phyloP scores from a whole-genome alignment of 1,140 invertebrate genomes.

The Cataglyphis hispanica region DNA sequence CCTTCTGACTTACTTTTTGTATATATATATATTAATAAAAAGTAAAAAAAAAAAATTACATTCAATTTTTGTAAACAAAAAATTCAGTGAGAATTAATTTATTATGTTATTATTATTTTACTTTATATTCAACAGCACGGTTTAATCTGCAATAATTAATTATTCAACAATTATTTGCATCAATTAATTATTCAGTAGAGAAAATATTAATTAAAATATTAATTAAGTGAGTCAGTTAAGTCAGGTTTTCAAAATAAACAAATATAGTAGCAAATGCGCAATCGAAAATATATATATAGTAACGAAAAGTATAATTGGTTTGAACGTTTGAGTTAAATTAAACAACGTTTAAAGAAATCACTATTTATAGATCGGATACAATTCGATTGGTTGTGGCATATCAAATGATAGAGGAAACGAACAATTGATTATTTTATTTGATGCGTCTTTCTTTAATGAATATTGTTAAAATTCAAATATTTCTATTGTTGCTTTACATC shows the following conservation, averaged over 20 bases:
- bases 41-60: too few species aligned
- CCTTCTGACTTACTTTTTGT: too few species aligned
- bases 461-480: not conserved
- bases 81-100: too few species aligned
- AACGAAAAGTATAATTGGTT: not conserved
- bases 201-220: conserved; percentile 31
- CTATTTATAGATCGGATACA: conserved; percentile 27
- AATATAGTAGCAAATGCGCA: not conserved
- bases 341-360: conserved; percentile 18
- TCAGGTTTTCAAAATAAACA: not conserved
- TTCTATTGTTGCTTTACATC: not conserved
- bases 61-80: too few species aligned
- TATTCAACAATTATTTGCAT: not conserved
- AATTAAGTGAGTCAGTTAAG: not conserved
- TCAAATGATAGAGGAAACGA: conserved; percentile 14
- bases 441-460: conserved; percentile 21
- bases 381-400: conserved; percentile 5
- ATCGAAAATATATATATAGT: not conserved
- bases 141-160: not conserved
- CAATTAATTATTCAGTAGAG: not conserved
- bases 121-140: not conserved
- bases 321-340: conserved; percentile 46
- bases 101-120: not conserved
- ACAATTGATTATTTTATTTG: conserved; percentile 6
- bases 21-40: too few species aligned